Evolutionary conservation across 1,140 invertebrate species (phyloP).

Genomic region (Lerema accius): DNA sequence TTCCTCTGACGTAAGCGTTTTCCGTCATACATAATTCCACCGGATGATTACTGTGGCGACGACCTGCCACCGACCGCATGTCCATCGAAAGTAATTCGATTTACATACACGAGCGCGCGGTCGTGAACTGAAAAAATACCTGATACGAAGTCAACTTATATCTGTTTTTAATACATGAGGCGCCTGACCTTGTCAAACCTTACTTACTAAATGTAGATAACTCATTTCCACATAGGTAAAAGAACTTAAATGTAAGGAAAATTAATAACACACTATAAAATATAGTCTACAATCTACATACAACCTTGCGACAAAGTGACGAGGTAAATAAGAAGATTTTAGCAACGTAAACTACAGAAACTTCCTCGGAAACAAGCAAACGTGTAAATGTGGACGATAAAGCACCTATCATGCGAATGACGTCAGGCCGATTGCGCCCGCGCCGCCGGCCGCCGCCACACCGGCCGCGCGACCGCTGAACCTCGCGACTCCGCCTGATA

Average conservation of each 20-base stretch:
- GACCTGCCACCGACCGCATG: constrained; percentile 27
- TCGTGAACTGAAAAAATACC: background rate
- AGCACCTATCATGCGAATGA: constrained; percentile 61
- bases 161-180: constrained; percentile 2
- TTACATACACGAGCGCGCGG: constrained; percentile 28
- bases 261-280: too few relatives aligned
- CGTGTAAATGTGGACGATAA: constrained; percentile 51
- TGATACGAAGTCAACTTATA: constrained; percentile 39
- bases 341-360: constrained; percentile 26
- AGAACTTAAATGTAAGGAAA: too few relatives aligned
- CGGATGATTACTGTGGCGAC: constrained; percentile 22
- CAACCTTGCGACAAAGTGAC: background rate
- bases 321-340: constrained; percentile 8
- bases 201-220: background rate
- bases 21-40: constrained; percentile 51
- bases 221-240: background rate
- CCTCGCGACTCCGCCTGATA: constrained; percentile 71
- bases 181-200: constrained; percentile 7
- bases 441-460: constrained; percentile 24
- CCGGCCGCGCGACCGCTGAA: constrained; percentile 51
- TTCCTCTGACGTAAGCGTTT: constrained; percentile 67
- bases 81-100: constrained; percentile 46
- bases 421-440: constrained; percentile 58
- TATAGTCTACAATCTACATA: too few relatives aligned
- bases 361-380: constrained; percentile 46